These are phyloP conservation scores for Stenoptilia bipunctidactyla DNA, from an alignment of 2,888 invertebrate species.

Conservation along the genomic window DNA sequence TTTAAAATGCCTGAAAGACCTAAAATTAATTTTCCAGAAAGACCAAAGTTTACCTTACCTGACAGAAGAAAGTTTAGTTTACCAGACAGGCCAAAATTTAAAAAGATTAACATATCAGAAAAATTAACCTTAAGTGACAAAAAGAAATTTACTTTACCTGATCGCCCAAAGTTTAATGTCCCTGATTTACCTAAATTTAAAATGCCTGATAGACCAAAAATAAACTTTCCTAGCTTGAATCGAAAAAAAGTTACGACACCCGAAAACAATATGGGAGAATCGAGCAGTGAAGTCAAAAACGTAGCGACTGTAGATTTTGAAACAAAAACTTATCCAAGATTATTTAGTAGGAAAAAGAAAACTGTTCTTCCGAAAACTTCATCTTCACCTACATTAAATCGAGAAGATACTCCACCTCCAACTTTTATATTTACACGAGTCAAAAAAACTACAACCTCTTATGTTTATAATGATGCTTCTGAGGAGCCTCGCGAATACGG, in stretches of 20 bases:
- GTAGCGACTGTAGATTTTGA: conserved; percentile 77
- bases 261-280: conserved; percentile 44
- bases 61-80: conserved; percentile 76
- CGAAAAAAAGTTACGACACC: conserved; percentile 58
- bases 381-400: conserved; percentile 59
- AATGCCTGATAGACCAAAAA: conserved; percentile 57
- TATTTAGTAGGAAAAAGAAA: conserved; percentile 70
- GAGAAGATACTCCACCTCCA: conserved; percentile 73
- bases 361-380: conserved; percentile 55
- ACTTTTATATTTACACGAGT: conserved; percentile 76
- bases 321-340: conserved; percentile 83
- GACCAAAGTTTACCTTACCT: conserved; percentile 69
- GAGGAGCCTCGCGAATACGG: conserved; percentile 61
- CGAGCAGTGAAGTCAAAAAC: conserved; percentile 43
- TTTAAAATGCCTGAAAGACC: conserved; percentile 65
- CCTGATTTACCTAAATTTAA: conserved; percentile 70
- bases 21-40: conserved; percentile 67
- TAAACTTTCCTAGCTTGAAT: conserved; percentile 74
- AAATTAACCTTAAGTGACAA: conserved; percentile 69
- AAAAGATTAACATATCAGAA: conserved; percentile 58
- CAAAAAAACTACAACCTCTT: conserved; percentile 56
- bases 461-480: conserved; percentile 52
- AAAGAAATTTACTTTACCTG: conserved; percentile 74
- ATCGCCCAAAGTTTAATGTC: conserved; percentile 65
- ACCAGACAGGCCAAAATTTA: conserved; percentile 72